These are phyloP conservation scores for Calliphora vicina DNA, from an alignment of 1,140 invertebrate genomes.

Conservation along the genomic window DNA sequence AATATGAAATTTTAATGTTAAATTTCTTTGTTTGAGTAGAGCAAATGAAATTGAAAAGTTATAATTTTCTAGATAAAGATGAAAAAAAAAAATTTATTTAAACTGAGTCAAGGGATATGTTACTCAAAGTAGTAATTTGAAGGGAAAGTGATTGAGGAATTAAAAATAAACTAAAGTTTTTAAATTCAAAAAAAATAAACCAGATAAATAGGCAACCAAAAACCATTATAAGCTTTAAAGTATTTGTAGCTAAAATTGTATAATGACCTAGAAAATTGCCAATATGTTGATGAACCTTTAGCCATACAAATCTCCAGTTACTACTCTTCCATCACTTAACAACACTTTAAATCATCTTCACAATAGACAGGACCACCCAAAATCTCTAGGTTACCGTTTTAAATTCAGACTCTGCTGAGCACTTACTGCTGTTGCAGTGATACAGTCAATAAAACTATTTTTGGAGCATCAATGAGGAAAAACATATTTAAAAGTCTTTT, in stretches of 20 bases:
- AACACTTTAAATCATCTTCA: not conserved
- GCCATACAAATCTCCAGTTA: not conserved
- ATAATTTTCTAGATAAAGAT: not conserved
- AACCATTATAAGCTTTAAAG: no score
- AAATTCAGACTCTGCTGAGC: no score
- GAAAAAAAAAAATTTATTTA: not conserved
- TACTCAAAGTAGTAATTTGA: not conserved
- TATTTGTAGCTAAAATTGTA: no score
- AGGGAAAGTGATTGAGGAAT: not conserved
- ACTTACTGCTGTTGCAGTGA: no score
- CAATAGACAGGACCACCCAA: not conserved
- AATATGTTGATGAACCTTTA: not conserved
- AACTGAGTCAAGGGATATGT: not conserved
- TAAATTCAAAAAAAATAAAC: no score
- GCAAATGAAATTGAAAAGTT: not conserved
- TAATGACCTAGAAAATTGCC: not conserved
- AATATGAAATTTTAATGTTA: not conserved
- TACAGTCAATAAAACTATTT: not conserved
- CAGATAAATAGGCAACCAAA: no score
- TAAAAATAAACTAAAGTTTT: not conserved
- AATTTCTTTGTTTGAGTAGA: not conserved
- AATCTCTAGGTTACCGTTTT: no score
- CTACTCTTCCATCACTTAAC: not conserved
- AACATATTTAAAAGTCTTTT: not conserved
- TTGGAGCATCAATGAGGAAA: not conserved